Base-by-base conservation (phyloP, 37 sponge, comb jelly and placozoan species). In the Theonella swinhoei region DNA sequence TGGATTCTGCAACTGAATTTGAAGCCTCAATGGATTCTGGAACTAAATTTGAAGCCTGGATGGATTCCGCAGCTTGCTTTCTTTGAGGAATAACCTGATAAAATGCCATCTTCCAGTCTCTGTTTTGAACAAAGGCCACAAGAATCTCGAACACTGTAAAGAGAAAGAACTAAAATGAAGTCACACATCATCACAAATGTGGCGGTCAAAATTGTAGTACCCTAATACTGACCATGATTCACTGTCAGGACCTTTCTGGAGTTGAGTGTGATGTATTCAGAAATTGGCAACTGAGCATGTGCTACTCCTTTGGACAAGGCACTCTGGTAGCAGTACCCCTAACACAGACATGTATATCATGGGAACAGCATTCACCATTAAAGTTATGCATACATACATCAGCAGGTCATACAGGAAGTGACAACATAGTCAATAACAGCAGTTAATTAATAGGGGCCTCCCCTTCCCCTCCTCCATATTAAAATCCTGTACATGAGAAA, bases 61-160 rank as follows among this genome's bases (percentile, higher is more conserved):
- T n/a, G n/a, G n/a, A n/a, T n/a, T n/a, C 54, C 54, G 14, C 54
- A 17, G 54, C 54, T 20, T 36, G 54, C 54, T 47, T 88, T 19
- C 96, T 58, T 24, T 33, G 38, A n/a, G 96, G 96, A 19, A 95
- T 81, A 20, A 72, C 88, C 30, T 74, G 35, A 41, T 65, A 35
- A 42, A 95, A 80, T 58, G 96, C 87, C 39, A 79, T 39, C 28
- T 80, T 40, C 96, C 96, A 95, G 77, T 93, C 77, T 17, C 64
- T 47, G 47, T 78, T 73, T 7, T 82, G 37, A 1, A 59, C 86
- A 74, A 76, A 93, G 0, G 62, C 69, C 67, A 91, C 40, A 33
- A 95, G 80, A 62, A 89, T 89, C 78, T 95, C 96, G 85, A 89
- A 95, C 64, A 95, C 96, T 95, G 42, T 8, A 70, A 23, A 31